Base-by-base conservation (phyloP, 2,113 vertebrate genomes). In the Dendrocopos noguchii region DNA sequence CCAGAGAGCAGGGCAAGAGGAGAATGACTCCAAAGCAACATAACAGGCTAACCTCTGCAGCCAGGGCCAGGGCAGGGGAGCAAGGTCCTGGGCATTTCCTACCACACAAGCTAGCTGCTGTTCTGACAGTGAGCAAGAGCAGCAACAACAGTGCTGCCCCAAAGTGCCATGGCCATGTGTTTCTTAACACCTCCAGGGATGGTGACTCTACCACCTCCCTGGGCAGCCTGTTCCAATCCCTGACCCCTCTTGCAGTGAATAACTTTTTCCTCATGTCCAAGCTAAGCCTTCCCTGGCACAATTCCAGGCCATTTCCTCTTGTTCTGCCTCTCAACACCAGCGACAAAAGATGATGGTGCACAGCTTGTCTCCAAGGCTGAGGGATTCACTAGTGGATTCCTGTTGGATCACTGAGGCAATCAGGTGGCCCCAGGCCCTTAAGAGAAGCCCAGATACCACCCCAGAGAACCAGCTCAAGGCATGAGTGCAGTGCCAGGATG, bases 331-430 rank as follows among this genome's bases (percentile, higher is more conserved):
- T 50, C 47, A 12, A 22, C 11, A 50, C 47, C 22, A 50, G 47
- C 5, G 47, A 50, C 64, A n/a, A 44, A 33, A 65, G 67, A 39
- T 4, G 12, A 15, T 0, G 22, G 4, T 18, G 57, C 0, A 1
- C 27, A 34, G 16, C 4, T 74, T 46, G 22, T 53, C 55, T 66
- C 59, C 44, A n/a, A 10, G 15, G 44, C 44, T 3, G 4, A 68
- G 29, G 22, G 55, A 66, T 44, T 82, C 6, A 3, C 31, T 6
- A 22, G 14, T 2, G n/a, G 21, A 50, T 50, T 13, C 47, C 46
- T 46, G 14, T 4, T 2, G 14, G 61, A 29, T 10, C 33, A n/a
- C 46, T 12, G 24, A 70, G 57, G 22, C 17, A 44, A 64, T 18
- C 1, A 1, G 7, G 22, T 31, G 34, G 4, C 24, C 57, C 29